Base-by-base conservation (phyloP, 2,113 vertebrate genomes). In the Capreolus pygargus region DNA sequence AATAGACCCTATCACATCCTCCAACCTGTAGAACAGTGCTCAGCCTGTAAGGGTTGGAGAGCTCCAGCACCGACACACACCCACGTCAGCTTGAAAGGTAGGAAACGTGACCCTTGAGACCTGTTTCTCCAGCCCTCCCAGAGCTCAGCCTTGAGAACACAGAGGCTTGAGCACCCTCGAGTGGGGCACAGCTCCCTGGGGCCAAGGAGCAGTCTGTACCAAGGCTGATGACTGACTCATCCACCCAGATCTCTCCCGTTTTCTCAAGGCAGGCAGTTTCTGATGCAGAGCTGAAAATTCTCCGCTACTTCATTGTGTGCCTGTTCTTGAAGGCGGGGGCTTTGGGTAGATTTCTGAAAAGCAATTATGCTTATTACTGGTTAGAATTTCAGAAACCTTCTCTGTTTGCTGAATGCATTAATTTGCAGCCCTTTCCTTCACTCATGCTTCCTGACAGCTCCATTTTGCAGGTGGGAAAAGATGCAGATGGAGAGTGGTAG, bases 281-380 rank as follows among this genome's bases (percentile, higher is more conserved):
- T 25, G 33, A 19, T 2, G 81, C 91, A n/a, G n/a, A 93, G 89
- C 81, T 92, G 96, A 91, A 54, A 25, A 14, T 17, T 79, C 87
- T 97, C 95, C 17, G 45, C 58, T 16, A 83, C 89, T 67, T 94
- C 76, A 12, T 36, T 83, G 86, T 84, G 58, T 28, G 86, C 93
- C 79, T 97, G 91, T 60, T 74, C 58, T 23, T 30, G 91, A 83
- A 61, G 95, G 97, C 57, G 96, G 95, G 58, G 94, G 76, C 74
- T 96, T 97, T 36, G 89, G 78, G 86, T 84, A 84, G 61, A 88
- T 94, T 91, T 96, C 86, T 97, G 91, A 94, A 97, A 89, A 97
- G 96, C 96, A 98, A 98, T 98, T 98, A 98, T 97, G 89, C 97
- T 98, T 98, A 98, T 98, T 98, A 97, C 94, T 50, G 93, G 98